Evolutionary conservation across 2,113 vertebrate genomes (phyloP), one percentile per base, ranked within the genome.

Genomic region (Notothenia coriiceps): DNA sequence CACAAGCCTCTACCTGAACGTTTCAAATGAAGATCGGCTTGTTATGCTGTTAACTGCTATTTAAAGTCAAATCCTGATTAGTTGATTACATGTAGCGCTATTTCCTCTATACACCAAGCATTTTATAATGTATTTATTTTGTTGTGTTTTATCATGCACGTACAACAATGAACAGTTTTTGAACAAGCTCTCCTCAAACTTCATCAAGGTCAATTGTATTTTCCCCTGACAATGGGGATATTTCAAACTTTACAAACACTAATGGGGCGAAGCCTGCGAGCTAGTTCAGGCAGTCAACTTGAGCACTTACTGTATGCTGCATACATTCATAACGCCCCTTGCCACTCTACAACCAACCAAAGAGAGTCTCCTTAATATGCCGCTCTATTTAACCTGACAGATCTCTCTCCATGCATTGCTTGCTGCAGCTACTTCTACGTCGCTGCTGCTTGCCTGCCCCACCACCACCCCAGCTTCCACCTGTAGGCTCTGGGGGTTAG

Each of bases 131-230:
- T 15, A 12, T 43, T 35, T 50, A 52, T 40, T 10, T 69, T 74
- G 22, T 56, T 40, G 4, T 22, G 2, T 64, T 18, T 11, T 20
- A 44, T 60, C 35, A 60, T 43, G 43, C 14, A 20, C 5, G 43
- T 17, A 43, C 40, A 43, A 17, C n/a, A 50, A 5, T 29, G 14
- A 54, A 14, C 15, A 71, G 10, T 2, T 20, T 11, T 20, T 50
- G 11, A 2, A 20, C 18, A n/a, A 7, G 40, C 29, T 43, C 4
- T 50, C 11, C 8, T 25, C 17, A 54, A 10, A 74, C 6, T 22
- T 2, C 67, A 76, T 49, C 67, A 67, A 82, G 63, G 71, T 74
- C 67, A 67, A 12, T 12, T 65, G 55, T 75, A 75, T 74, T 78
- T 78, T 63, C 15, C 13, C 14, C 54, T 40, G 65, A 52, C 55